Base-by-base conservation (phyloP, 2,888 invertebrate genomes). In the Agonopterix subpropinquella region DNA sequence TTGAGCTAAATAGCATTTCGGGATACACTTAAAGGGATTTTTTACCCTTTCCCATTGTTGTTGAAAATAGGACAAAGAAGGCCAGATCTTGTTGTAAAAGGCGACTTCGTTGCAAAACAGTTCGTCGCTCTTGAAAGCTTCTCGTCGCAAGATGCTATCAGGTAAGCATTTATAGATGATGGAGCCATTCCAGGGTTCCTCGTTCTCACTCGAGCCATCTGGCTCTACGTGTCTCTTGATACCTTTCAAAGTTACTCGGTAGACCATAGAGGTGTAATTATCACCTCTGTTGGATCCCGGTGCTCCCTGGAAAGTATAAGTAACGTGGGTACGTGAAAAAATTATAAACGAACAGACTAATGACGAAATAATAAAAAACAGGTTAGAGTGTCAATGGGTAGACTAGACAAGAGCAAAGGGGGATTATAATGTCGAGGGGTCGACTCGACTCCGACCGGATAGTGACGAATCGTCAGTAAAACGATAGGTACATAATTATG, bases 231-330 rank as follows among this genome's bases (percentile, higher is more conserved):
- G 66, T 50, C 79, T 80, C 11, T 72, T 73, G 4, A 61, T 59
- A 0, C 93, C 93, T 58, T 89, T 90, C 2, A 92, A 74, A 1
- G 89, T 81, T 49, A 93, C 87, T 10, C 94, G 89, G 73, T 93
- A 94, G 7, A 94, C 82, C 88, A 92, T 92, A 8, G 94, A 93
- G 0, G 93, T 93, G 65, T 94, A 94, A 72, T 94, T 94, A 64
- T 94, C 94, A 0, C 94, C 94, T 47, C 93, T 86, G 50, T 92
- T 92, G 0, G 93, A 92, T n/a, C 93, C 94, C 3, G 90, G 92
- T 11, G 91, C 90, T 53, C 92, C 91, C 90, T 93, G 56, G 8
- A 62, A 58, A 49, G 35, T 10, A 45, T 43, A 45, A 4, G 18
- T 18, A 18, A 4, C 18, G n/a, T n/a, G n/a, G n/a, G 3, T 18